Evolutionary conservation across 2,113 vertebrate genomes (phyloP).

Genomic region (Dicrurus megarhynchus): DNA sequence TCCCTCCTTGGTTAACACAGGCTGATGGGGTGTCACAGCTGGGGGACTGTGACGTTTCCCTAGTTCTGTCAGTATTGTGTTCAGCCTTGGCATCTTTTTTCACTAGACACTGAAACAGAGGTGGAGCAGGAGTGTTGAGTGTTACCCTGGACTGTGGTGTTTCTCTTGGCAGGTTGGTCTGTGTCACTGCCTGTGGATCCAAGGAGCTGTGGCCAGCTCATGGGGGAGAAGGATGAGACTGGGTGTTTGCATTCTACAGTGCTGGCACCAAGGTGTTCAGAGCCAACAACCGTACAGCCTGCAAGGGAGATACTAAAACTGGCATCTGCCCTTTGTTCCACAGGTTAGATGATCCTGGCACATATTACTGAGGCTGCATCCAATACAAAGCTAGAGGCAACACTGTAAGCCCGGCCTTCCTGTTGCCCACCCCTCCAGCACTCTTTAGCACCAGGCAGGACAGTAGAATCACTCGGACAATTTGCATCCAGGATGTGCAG

Average conservation of each 20-base stretch:
- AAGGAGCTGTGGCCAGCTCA: not conserved
- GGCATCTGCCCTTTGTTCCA: not conserved
- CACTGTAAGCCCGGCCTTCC: not conserved
- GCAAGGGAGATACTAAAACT: not conserved
- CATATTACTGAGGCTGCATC: not conserved
- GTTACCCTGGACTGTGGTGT: not conserved
- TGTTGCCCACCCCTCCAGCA: not conserved
- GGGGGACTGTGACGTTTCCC: not conserved
- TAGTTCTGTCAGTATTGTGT: not conserved
- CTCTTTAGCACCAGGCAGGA: not conserved
- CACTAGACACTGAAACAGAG: not conserved
- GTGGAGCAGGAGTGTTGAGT: not conserved
- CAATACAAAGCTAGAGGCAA: not conserved
- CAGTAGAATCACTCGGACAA: fast-evolving
- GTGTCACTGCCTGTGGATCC: not conserved
- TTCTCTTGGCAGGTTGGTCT: not conserved
- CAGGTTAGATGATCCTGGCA: not conserved
- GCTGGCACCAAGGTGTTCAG: not conserved
- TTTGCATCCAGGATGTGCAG: not conserved
- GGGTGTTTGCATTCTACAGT: not conserved
- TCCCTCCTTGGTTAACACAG: not conserved
- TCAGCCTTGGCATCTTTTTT: not conserved
- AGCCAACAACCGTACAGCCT: not conserved
- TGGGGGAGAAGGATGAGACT: not conserved
- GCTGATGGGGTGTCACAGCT: not conserved